Evolutionary conservation across 1,140 invertebrate genomes (phyloP), one percentile per base, ranked within the genome.

Genomic region (Diuraphis noxia): DNA sequence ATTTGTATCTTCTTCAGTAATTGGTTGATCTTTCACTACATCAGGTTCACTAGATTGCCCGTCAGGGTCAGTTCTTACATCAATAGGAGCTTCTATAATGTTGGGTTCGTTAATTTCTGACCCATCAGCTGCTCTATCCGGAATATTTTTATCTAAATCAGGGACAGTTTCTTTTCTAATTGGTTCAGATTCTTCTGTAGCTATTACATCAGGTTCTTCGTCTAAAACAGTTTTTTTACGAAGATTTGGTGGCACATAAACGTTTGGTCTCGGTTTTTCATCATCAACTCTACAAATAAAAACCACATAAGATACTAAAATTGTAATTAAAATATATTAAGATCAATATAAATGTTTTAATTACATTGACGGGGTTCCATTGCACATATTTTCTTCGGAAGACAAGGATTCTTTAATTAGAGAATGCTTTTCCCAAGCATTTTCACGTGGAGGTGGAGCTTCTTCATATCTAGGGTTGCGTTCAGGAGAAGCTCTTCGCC

Each of bases 401-500:
- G 38, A 19, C 19, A 38, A 30, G 19, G 38, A 19, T 72, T 63
- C 52, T 90, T 90, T 72, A 6, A 88, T 40, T 38, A 56, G 25
- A 63, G 63, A 25, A 90, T 77, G 56, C 81, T 81, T 90, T n/a
- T 79, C 88, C 93, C 93, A 93, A 19, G 91, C 92, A 92, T 93
- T 93, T 91, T 93, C 92, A 79, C 93, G 92, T 36, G 93, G 93
- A 79, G 92, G 92, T 38, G 92, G 92, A 72, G 93, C 92, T 36
- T 93, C 92, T 92, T 93, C 93, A 79, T 93, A 79, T 43, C 40
- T 72, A 0, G 43, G 79, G 21, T 92, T 92, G 23, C 93, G 89
- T 72, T 92, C 92, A 19, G 89, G 81, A 52, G 56, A 79, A 52
- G 23, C 9, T 40, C 19, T 56, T 85, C 84, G 19, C 46, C 41